These are phyloP conservation scores for Daubentonia madagascariensis DNA, from an alignment of 2,113 vertebrate genomes.

Conservation along the genomic window DNA sequence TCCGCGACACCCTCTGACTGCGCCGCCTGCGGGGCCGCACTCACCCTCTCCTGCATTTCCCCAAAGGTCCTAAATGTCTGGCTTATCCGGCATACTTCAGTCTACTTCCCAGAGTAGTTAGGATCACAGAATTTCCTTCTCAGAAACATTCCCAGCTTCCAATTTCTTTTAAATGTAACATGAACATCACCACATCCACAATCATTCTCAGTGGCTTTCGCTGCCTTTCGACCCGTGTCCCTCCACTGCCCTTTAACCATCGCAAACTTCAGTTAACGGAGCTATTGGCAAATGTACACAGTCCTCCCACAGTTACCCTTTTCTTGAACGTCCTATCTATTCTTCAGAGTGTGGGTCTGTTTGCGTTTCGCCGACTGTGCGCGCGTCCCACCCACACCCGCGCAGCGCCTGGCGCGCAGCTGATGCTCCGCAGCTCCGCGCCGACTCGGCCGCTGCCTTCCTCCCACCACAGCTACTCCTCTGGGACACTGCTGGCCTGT, in stretches of 20 bases:
- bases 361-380: too few relatives aligned
- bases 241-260: too few relatives aligned
- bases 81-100: not conserved
- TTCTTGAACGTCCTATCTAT: not conserved
- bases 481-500: not conserved
- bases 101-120: not conserved
- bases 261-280: not conserved
- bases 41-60: not conserved
- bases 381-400: too few relatives aligned
- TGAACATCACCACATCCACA: not conserved
- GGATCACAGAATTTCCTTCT: not conserved
- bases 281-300: not conserved
- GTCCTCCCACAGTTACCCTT: too few relatives aligned
- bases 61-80: not conserved
- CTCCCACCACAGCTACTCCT: too few relatives aligned
- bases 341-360: not conserved
- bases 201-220: not conserved
- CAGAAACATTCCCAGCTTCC: not conserved
- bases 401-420: fast-evolving
- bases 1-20: too few relatives aligned
- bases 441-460: too few relatives aligned
- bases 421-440: too few relatives aligned
- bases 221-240: not conserved
- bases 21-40: too few relatives aligned
- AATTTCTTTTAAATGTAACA: not conserved